Conservation (phyloP, 2,797 vertebrate species). For the Ciconia nigra region DNA sequence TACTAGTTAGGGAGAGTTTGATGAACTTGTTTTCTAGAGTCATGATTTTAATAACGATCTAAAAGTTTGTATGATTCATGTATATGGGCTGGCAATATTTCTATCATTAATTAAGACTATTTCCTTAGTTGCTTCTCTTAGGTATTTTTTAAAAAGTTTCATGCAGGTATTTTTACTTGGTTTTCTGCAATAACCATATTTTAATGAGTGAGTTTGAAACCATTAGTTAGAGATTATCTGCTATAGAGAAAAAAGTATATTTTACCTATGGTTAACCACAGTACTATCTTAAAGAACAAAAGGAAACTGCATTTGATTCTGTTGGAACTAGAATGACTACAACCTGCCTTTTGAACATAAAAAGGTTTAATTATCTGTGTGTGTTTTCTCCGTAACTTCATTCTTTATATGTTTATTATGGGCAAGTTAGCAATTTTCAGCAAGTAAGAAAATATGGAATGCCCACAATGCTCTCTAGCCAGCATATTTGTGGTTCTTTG, state of each 20-base stretch:
- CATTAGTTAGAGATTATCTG: background rate
- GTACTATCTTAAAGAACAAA: background rate
- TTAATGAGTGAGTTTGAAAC: background rate
- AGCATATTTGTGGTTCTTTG: background rate
- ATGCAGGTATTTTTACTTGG: background rate
- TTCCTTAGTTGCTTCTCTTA: background rate
- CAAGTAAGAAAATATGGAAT: background rate
- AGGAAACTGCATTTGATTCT: background rate
- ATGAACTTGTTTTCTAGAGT: background rate
- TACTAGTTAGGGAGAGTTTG: background rate
- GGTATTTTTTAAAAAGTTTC: background rate
- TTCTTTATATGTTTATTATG: background rate
- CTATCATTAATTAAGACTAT: background rate
- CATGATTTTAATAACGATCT: background rate
- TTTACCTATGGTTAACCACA: background rate
- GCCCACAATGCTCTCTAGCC: background rate
- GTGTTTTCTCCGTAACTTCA: background rate
- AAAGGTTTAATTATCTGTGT: background rate
- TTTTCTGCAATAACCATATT: background rate
- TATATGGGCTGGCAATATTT: background rate
- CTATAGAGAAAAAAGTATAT: background rate
- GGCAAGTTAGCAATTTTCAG: background rate
- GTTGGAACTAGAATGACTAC: background rate
- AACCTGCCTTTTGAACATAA: background rate
- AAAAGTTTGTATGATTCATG: background rate